Base-by-base conservation (phyloP, 1,140 invertebrate genomes). In the Pseudomyrmex pallidus region DNA sequence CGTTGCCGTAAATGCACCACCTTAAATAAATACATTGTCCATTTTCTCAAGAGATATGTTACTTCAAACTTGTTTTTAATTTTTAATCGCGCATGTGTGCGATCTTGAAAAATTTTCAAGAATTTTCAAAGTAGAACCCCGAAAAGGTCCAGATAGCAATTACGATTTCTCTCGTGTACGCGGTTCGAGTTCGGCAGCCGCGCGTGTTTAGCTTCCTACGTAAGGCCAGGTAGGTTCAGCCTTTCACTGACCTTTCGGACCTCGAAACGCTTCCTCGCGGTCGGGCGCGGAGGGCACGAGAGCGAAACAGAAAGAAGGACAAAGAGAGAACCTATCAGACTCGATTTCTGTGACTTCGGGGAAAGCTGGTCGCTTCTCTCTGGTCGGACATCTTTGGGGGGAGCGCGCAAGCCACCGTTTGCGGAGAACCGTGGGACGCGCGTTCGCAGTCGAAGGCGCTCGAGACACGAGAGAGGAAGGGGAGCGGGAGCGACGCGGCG, bases 1-100 rank as follows among this genome's bases (percentile, higher is more conserved):
- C 97, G 96, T 92, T 98, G 97, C 89, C 98, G 95, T 93, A 98
- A 96, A 93, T 98, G 97, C 85, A 98, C 96, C 86, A 98, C 97
- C 95, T 96, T 78, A n/a, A 89, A 91, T 48, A 87, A 0, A 77
- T 10, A 63, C 35, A 35, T 35, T 35, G 35, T 35, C 35, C 7
- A 35, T 35, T 35, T 35, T 35, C 5, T 35, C 35, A 35, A 35
- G 35, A 35, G 35, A 35, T 35, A 35, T 35, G 7, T 35, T 35
- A 35, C 0, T n/a, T 15, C 7, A 20, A 52, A 2, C n/a, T 56
- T 52, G 2, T n/a, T 64, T 44, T 46, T 2, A 56, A 67, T 59
- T 20, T 66, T 15, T 70, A n/a, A 2, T 46, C 12, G 15, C 20
- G n/a, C 15, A 7, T 66, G 9, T 67, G 46, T 5, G 17, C 20